These are phyloP conservation scores for Sipha maydis DNA, from an alignment of 2,888 invertebrate species.

Conservation along the genomic window DNA sequence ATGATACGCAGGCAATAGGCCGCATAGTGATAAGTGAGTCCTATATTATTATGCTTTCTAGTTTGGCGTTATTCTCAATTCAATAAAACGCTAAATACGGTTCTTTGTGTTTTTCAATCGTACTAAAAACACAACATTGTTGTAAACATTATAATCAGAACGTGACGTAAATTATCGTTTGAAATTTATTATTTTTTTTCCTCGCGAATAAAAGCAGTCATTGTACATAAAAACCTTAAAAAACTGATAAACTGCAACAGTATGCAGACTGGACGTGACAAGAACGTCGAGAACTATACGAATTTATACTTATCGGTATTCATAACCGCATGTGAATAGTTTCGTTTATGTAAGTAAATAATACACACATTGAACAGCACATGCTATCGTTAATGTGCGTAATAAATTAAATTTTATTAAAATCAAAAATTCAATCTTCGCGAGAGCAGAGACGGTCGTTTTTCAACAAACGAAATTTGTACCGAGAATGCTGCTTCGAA, in stretches of 20 bases:
- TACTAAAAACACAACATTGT: not conserved
- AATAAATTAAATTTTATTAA: too few species aligned
- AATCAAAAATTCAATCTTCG: too few species aligned
- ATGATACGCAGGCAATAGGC: not conserved
- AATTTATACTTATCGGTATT: not conserved
- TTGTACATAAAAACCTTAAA: not conserved
- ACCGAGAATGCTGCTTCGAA: too few species aligned
- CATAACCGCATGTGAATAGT: too few species aligned
- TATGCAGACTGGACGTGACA: not conserved
- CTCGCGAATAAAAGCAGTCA: not conserved
- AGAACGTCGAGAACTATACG: not conserved
- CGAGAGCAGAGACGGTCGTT: too few species aligned
- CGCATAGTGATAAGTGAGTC: not conserved
- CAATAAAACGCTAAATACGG: not conserved
- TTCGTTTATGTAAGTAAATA: not conserved
- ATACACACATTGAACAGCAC: too few species aligned
- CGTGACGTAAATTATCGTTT: constrained; percentile 24
- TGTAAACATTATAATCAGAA: constrained; percentile 5
- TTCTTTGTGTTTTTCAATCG: constrained; percentile 19
- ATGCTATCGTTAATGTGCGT: too few species aligned
- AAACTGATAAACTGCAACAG: constrained; percentile 2
- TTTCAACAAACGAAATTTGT: too few species aligned
- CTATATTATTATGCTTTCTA: constrained; percentile 22
- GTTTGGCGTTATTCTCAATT: constrained; percentile 11
- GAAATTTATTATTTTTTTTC: not conserved